Conservation (phyloP, 2,888 invertebrate species). For the Acleris cristana region DNA sequence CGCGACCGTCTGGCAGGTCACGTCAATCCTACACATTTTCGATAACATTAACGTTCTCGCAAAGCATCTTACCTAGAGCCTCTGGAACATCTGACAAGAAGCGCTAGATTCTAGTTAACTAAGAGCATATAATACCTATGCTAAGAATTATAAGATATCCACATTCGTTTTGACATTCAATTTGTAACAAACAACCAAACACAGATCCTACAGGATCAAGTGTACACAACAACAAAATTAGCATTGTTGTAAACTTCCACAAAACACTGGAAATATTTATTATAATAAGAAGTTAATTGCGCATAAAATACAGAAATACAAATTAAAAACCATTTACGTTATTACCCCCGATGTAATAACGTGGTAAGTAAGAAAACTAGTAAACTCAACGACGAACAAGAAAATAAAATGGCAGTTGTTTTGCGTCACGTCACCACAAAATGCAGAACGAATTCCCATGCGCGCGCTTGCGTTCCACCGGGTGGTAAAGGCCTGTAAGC, state of each 20-base stretch:
- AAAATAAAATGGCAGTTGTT: slow-evolving; percentile 34
- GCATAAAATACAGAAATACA: neutral
- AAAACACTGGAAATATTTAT: neutral
- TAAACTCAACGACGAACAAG: slow-evolving; percentile 9
- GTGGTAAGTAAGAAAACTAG: slow-evolving; percentile 23
- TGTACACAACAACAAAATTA: neutral
- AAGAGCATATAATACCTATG: no score
- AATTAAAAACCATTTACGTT: slow-evolving; percentile 1
- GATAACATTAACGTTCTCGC: no score
- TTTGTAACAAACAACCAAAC: no score
- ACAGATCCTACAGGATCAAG: no score
- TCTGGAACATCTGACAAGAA: no score
- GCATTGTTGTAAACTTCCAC: neutral
- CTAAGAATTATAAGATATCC: no score
- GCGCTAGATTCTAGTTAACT: no score
- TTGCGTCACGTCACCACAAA: slow-evolving; percentile 37
- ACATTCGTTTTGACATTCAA: no score
- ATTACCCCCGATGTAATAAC: neutral
- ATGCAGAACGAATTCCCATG: slow-evolving; percentile 38
- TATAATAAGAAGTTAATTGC: neutral
- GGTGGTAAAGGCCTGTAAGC: neutral
- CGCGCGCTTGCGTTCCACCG: slow-evolving; percentile 29
- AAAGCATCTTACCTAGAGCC: no score
- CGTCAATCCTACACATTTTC: no score
- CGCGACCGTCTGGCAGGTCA: no score